Evolutionary conservation across 2,888 invertebrate species (phyloP), one percentile per base, ranked within the genome.

Genomic region (Aricia artaxerxes): DNA sequence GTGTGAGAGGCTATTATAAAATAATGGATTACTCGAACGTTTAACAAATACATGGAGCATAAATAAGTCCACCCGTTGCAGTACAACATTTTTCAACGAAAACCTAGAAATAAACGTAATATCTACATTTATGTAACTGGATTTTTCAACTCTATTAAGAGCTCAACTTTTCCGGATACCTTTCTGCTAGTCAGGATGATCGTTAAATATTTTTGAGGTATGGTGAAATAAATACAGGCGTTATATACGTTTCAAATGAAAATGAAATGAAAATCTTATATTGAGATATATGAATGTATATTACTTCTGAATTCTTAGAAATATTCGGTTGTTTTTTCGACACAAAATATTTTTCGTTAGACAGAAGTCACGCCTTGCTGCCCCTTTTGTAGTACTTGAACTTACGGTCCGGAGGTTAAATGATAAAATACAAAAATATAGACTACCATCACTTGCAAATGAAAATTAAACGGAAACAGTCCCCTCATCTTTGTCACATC

Each of bases 391-490:
- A 38, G 1, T 24, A 64, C 64, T 64, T 31, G 4, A 38, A 75
- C 44, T 44, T 75, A 75, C 75, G 75, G 73, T 73, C 69, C 69
- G 4, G 73, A 75, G 49, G 75, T 44, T 80, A 79, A 79, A 80
- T 76, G 73, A 79, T 78, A 79, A 81, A 81, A 82, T 75, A 80
- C 80, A 83, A 83, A 84, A 80, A 82, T 81, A 79, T 80, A 80
- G 79, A 78, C 82, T 83, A 80, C 82, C 86, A 82, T 87, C 87
- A 86, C 87, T 89, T 87, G 88, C 89, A 90, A 90, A 90, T 90
- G 90, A 88, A 89, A 91, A 91, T 91, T 90, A 90, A 91, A 90
- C 88, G 86, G 85, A 87, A 87, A 86, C 82, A 85, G 86, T 82
- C 89, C 88, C 87, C 87, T 89, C 88, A 88, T 90, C 89, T 90